These are phyloP conservation scores for Argopecten irradians DNA, from an alignment of 1,140 invertebrate species.

Conservation along the genomic window DNA sequence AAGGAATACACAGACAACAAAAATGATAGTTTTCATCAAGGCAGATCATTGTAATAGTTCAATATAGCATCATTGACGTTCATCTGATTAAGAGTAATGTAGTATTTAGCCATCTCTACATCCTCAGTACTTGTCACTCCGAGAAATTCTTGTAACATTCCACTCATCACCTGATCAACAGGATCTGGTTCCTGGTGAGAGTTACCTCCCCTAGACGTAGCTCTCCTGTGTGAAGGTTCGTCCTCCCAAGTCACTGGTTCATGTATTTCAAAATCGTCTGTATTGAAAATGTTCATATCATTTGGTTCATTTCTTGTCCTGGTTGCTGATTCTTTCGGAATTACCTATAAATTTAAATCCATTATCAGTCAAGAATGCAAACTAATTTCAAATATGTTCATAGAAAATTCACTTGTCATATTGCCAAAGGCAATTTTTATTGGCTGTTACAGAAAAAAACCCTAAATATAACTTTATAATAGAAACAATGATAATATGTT, in stretches of 20 bases:
- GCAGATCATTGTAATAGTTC: constrained; percentile 54
- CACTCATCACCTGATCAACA: constrained; percentile 55
- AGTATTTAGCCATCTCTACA: constrained; percentile 52
- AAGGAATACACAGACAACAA: neutral
- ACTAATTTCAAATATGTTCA: too few relatives aligned
- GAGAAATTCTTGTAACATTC: constrained; percentile 58
- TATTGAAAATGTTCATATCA: neutral
- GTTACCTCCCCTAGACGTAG: neutral
- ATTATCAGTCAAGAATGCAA: neutral
- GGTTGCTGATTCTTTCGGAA: constrained; percentile 6
- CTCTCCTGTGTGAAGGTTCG: neutral
- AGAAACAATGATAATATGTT: too few relatives aligned
- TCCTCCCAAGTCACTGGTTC: neutral
- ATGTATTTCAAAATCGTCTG: neutral
- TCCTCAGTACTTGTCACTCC: constrained; percentile 56
- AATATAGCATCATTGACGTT: constrained; percentile 59
- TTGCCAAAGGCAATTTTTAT: too few relatives aligned
- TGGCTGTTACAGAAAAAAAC: too few relatives aligned
- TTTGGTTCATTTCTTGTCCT: neutral
- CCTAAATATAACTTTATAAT: too few relatives aligned
- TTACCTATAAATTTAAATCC: neutral
- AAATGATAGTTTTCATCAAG: neutral
- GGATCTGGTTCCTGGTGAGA: constrained; percentile 6
- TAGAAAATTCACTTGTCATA: too few relatives aligned
- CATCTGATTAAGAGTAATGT: constrained; percentile 57